Base-by-base conservation (phyloP, 2,797 vertebrate genomes). In the Falco columbarius region DNA sequence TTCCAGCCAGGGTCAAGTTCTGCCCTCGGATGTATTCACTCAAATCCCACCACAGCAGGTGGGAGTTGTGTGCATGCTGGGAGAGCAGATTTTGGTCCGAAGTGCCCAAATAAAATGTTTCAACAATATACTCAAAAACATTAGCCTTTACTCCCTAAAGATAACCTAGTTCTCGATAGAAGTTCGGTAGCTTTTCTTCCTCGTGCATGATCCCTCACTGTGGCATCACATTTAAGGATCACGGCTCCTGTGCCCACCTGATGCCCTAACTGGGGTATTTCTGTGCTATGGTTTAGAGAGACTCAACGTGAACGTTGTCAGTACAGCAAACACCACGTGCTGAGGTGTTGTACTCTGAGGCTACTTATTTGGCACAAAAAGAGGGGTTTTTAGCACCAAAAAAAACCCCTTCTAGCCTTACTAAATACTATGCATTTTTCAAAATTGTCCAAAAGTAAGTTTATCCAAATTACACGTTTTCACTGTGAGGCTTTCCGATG, bases 231-330 rank as follows among this genome's bases (percentile, higher is more conserved):
- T 94, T 49, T 56, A 58, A 92, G 91, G 90, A 73, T 94, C 81
- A 38, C 44, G 26, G 70, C 93, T 96, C 80, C 70, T 58, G 38
- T 75, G 40, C 59, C 79, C 6, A 6, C 91, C 91, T 80, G 82
- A 67, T 96, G 91, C 96, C 95, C 87, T 66, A 54, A 86, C 95
- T 95, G 95, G 94, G 94, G 87, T 81, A 93, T 97, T 95, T 96
- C 94, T 71, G 52, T 85, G 59, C 7, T 93, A 0, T 59, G 68
- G 27, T 73, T 95, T 75, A 90, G 40, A 81, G 88, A 76, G 5
- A 29, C 22, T 73, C 68, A 46, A 6, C 46, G 38, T 74, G 73
- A 62, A 36, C 40, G 2, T 32, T 81, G 61, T 68, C 76, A 62
- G 10, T 38, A 11, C 24, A 71, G 44, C 81, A 65, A 42, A 67